Evolutionary conservation across 2,888 invertebrate species (phyloP), one percentile per base, ranked within the genome.

Genomic region (Scaptodrosophila latifasciaeformis): DNA sequence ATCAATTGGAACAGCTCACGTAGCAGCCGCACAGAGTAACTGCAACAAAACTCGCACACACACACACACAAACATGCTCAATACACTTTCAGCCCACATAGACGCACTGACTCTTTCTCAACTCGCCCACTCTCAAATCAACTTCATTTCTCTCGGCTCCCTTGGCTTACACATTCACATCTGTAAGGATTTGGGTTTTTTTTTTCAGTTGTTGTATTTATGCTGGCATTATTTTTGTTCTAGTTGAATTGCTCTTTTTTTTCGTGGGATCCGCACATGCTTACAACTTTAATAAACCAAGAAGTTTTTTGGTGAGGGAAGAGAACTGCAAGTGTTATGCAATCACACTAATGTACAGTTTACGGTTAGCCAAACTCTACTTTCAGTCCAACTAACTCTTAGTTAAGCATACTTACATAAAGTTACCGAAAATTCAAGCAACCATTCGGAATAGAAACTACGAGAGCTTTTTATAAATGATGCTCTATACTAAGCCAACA

Each of bases 281-380:
- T 15, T 15, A 6, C 2, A n/a, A n/a, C n/a, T n/a, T n/a, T n/a
- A n/a, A n/a, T n/a, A n/a, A n/a, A n/a, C n/a, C n/a, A n/a, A n/a
- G 18, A 12, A 24, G 24, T 3, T 24, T 46, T n/a, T 24, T 21
- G 34, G 9, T 12, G 24, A 7, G 4, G 24, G 7, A 24, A 34
- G 31, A 12, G 9, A 19, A 21, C 35, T 54, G 56, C 52, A 67
- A 66, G 65, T 71, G 67, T 79, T 76, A 69, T 74, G 79, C 69
- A 76, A 79, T 79, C 76, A 69, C 65, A 76, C 77, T 76, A 76
- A 76, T 76, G 79, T 71, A 66, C 72, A 66, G 66, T 67, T 72
- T 69, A 74, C 61, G 71, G 76, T 72, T 67, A 61, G 55, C 54
- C 35, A n/a, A 58, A 40, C 17, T 34, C 44, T 40, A 7, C 17